Base-by-base conservation (phyloP, 1,140 invertebrate genomes). In the Eciton burchellii region DNA sequence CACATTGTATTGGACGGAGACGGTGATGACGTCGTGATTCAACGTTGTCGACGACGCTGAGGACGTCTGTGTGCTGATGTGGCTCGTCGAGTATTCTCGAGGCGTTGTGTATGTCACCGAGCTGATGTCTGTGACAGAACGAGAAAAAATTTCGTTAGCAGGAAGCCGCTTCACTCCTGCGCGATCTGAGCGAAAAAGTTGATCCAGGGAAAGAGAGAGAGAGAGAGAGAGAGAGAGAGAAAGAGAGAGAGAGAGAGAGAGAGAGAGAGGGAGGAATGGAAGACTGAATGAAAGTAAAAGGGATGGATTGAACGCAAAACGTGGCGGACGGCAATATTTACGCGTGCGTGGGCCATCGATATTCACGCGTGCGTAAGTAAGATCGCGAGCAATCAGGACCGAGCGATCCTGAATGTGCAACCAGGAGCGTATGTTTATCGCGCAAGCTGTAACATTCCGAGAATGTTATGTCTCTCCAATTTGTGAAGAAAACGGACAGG, bases 41-140 rank as follows among this genome's bases (percentile, higher is more conserved):
- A 91, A 91, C 21, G 92, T 92, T 49, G 91, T 90, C 70, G 86
- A 62, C 56, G 87, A 84, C 35, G 79, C 49, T 70, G 88, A 74
- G 43, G 91, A 91, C 81, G 92, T 91, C 87, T 92, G 91, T 47
- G 87, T 91, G 84, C 87, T 93, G 84, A 82, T 91, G 83, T 93
- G 91, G 83, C 90, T 92, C 54, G 90, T 92, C 77, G 92, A 88
- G 84, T 89, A 90, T 81, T 92, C 92, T 52, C 88, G 90, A 82
- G 90, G 90, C 49, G 92, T 93, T 56, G 93, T 93, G 83, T 90
- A 93, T 73, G 91, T 91, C 83, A 90, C 91, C 81, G 92, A 92
- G 86, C 92, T 93, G 74, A 91, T 91, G 88, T 93, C 93, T 93
- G 89, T 66, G 62, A 65, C 21, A 43, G 82, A 87, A 83, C 66